Evolutionary conservation across 2,113 vertebrate species (phyloP).

Genomic region (Oryzias woworae): DNA sequence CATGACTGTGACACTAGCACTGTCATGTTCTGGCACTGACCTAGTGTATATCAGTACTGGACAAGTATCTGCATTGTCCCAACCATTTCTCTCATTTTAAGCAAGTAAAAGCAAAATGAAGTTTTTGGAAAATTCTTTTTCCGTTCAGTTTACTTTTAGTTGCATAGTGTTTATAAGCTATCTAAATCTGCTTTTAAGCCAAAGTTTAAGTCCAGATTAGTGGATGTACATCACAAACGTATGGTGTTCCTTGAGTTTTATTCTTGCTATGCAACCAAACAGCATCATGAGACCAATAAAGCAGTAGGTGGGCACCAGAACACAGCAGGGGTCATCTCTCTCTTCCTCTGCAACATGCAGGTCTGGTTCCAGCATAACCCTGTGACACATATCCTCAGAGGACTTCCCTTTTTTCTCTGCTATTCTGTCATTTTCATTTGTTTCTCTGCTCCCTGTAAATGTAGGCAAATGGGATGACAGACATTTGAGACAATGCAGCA

Average conservation of each 20-base stretch:
- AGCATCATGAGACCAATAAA: constrained; percentile 33
- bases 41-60: too few species aligned
- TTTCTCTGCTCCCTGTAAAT: constrained; percentile 18
- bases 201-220: too few species aligned
- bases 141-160: too few species aligned
- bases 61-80: not conserved
- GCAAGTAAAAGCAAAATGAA: not conserved
- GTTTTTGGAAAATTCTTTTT: not conserved
- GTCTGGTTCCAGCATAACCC: constrained; percentile 12
- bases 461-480: constrained; percentile 19
- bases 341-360: constrained; percentile 31
- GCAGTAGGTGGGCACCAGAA: constrained; percentile 54
- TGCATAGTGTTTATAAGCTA: too few species aligned
- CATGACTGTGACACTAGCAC: constrained; percentile 51
- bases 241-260: not conserved
- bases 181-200: too few species aligned
- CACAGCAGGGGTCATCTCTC: constrained; percentile 42
- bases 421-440: constrained; percentile 10
- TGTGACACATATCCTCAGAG: constrained; percentile 7
- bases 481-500: constrained; percentile 21
- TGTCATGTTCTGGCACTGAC: constrained; percentile 16
- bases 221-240: too few species aligned
- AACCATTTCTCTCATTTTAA: not conserved
- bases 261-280: constrained; percentile 32
- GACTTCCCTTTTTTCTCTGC: not conserved